These are phyloP conservation scores for Holotrichia oblita DNA, from an alignment of 1,140 invertebrate genomes.

Conservation along the genomic window DNA sequence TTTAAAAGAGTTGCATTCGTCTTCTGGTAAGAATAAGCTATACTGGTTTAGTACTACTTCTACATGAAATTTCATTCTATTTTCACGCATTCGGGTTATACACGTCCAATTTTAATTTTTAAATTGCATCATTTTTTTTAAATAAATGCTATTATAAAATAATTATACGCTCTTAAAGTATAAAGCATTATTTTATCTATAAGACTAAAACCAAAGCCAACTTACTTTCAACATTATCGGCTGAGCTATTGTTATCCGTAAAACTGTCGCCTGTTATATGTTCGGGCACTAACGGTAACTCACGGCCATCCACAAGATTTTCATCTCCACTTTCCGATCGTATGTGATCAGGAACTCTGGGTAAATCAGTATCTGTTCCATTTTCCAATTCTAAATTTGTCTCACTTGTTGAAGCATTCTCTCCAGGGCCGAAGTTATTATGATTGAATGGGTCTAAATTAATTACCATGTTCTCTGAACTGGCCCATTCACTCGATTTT, in stretches of 20 bases:
- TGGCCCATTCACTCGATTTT: conserved; percentile 46
- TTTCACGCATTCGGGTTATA: too few relatives aligned
- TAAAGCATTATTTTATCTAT: too few relatives aligned
- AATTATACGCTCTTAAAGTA: too few relatives aligned
- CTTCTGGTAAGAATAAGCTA: too few relatives aligned
- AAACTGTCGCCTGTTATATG: conserved; percentile 65
- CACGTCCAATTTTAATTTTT: too few relatives aligned
- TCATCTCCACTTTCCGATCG: conserved; percentile 50
- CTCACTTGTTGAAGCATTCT: conserved; percentile 38
- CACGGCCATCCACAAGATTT: conserved; percentile 47
- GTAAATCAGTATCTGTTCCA: conserved; percentile 40
- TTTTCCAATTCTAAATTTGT: conserved; percentile 26
- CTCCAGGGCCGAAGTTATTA: conserved; percentile 48
- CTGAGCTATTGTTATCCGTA: conserved; percentile 30
- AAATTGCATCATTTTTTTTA: too few relatives aligned
- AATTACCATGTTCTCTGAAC: conserved; percentile 66
- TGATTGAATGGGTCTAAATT: conserved; percentile 67
- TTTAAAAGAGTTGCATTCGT: too few relatives aligned
- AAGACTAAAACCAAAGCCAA: too few relatives aligned
- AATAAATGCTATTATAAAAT: too few relatives aligned
- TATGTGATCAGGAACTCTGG: conserved; percentile 48
- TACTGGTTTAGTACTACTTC: too few relatives aligned
- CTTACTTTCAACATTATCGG: conserved; percentile 35
- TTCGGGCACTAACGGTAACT: conserved; percentile 63
- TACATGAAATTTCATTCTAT: too few relatives aligned